Evolutionary conservation across 1,140 invertebrate species (phyloP).

Genomic region (Aphelinus certus): DNA sequence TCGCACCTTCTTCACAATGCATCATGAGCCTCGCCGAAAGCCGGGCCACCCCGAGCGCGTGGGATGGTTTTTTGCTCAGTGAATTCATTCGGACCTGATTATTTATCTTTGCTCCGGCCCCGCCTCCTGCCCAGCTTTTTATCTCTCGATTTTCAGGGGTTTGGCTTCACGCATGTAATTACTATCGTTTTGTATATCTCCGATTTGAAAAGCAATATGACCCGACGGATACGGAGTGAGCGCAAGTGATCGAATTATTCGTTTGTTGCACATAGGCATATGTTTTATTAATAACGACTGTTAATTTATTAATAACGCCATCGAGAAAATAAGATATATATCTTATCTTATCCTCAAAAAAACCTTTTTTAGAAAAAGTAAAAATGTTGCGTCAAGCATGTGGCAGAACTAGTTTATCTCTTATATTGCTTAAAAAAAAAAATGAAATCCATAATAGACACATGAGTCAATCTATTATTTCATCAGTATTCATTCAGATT

Average conservation of each 20-base stretch:
- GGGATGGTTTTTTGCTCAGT: neutral
- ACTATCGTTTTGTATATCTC: neutral
- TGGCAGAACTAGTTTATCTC: too few relatives aligned
- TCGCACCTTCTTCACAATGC: slow-evolving; percentile 12
- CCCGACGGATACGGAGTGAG: neutral
- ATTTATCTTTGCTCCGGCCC: slow-evolving; percentile 15
- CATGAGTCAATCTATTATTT: too few relatives aligned
- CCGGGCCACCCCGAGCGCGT: neutral
- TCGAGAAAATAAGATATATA: too few relatives aligned
- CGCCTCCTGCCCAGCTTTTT: neutral
- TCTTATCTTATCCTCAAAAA: too few relatives aligned
- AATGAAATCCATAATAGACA: too few relatives aligned
- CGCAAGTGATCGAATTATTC: slow-evolving; percentile 6
- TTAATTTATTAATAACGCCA: too few relatives aligned
- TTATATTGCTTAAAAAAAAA: too few relatives aligned
- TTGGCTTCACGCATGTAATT: neutral
- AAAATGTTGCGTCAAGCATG: too few relatives aligned
- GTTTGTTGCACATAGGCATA: too few relatives aligned
- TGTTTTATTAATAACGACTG: too few relatives aligned
- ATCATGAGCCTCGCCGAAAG: neutral
- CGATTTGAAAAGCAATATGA: neutral
- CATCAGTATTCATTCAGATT: too few relatives aligned
- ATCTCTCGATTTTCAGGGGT: neutral
- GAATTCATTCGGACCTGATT: slow-evolving; percentile 32
- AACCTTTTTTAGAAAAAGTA: too few relatives aligned